Conservation (phyloP, 2,797 vertebrate species). For the Acridotheres tristis region DNA sequence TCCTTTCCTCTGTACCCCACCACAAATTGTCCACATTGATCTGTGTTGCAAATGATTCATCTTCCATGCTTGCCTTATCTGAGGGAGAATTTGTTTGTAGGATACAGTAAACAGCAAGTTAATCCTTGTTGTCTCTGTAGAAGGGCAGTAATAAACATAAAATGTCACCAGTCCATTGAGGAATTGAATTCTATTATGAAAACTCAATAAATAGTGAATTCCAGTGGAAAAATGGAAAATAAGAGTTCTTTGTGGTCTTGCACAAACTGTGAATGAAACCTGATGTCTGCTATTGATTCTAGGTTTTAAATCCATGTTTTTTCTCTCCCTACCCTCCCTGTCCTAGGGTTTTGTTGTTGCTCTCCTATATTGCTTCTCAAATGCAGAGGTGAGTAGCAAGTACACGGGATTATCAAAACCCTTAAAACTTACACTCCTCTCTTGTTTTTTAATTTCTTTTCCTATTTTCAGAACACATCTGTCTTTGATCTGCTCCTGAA, state of each 20-base stretch:
- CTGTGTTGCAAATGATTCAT: neutral
- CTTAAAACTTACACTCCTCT: neutral
- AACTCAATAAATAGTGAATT: neutral
- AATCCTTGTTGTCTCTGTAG: neutral
- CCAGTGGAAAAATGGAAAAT: neutral
- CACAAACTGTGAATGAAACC: neutral
- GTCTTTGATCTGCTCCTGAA: neutral
- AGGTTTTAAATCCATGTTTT: neutral
- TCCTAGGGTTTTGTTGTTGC: slow-evolving; percentile 91
- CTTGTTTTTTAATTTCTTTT: fast-evolving
- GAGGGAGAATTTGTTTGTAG: neutral
- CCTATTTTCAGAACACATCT: neutral
- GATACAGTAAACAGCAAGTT: neutral
- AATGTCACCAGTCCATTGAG: neutral
- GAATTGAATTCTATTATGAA: neutral
- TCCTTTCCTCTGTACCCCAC: neutral
- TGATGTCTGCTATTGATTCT: neutral
- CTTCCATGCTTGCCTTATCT: neutral
- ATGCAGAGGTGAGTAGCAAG: slow-evolving; percentile 83
- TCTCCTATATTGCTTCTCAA: slow-evolving; percentile 93
- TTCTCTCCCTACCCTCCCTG: neutral
- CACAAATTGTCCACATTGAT: neutral
- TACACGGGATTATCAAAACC: neutral
- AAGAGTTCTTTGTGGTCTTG: neutral
- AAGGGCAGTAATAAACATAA: neutral